Evolutionary conservation across 2,888 invertebrate species (phyloP), one percentile per base, ranked within the genome.

Genomic region (Shargacucullia verbasci): DNA sequence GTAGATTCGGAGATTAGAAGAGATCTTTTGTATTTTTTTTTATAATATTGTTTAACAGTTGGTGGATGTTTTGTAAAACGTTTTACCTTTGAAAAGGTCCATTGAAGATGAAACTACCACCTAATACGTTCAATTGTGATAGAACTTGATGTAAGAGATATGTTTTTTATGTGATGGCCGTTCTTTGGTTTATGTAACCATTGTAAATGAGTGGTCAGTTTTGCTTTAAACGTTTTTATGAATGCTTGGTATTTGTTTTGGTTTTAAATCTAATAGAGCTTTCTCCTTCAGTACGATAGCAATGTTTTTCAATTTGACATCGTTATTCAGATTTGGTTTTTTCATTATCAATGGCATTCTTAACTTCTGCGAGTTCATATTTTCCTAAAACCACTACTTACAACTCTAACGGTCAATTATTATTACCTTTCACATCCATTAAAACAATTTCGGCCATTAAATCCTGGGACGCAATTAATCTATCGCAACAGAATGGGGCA

Each of bases 31-130:
- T 90, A 44, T 48, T 59, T 80, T 48, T 59, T 80, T 89, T 84
- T 88, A 67, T 78, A 53, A 73, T 76, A 83, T 87, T 89, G 84
- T 85, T 84, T 86, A 57, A 63, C 63, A 70, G 76, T 78, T 76
- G 78, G 76, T 81, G 73, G 75, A 65, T 80, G 86, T 86, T 88
- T 85, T 88, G 78, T 87, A 83, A 85, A 87, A 85, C 87, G 87
- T 83, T 91, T 89, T 86, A 87, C 86, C 78, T 84, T 88, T 85
- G 80, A 89, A 90, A 89, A 83, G 87, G 77, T 80, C 83, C 83
- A 86, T 88, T 87, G 80, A 83, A 74, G 70, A 75, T 76, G 69
- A 67, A 71, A 83, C 84, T 83, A 86, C 85, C 81, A 80, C 77
- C 78, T 80, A 82, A 83, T 83, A 76, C 74, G 73, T 82, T 85